phyloP scores from a whole-genome alignment of 2,888 invertebrate species.

The Liopterus haemorrhoidalis region DNA sequence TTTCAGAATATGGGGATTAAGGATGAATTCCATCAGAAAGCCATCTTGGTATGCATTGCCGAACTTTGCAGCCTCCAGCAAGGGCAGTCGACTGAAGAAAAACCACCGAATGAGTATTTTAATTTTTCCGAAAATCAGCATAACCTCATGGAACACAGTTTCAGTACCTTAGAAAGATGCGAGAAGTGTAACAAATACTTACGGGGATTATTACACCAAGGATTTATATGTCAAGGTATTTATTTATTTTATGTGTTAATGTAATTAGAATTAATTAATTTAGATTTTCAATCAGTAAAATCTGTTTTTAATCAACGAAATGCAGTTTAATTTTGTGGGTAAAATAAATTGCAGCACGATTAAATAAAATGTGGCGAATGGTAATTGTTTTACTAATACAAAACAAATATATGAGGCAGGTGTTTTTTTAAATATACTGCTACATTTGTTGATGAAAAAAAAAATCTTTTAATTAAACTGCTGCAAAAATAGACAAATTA shows the following conservation, averaged over 20 bases:
- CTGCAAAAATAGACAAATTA: no score
- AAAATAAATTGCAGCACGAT: no score
- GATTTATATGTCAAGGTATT: slow-evolving; percentile 62
- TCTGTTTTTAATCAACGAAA: background rate
- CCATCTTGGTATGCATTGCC: slow-evolving; percentile 61
- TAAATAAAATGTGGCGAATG: no score
- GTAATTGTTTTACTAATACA: no score
- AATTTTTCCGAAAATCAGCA: slow-evolving; percentile 37
- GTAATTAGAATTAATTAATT: slow-evolving; percentile 10
- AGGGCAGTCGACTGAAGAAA: slow-evolving; percentile 39
- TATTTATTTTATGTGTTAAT: slow-evolving; percentile 20
- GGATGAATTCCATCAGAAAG: slow-evolving; percentile 66
- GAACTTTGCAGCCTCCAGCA: slow-evolving; percentile 49
- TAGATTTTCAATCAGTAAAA: slow-evolving; percentile 9
- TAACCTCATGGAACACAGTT: slow-evolving; percentile 58
- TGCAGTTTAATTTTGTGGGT: background rate
- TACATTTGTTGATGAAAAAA: no score
- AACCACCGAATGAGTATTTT: slow-evolving; percentile 26
- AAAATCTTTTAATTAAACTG: no score
- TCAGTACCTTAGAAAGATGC: slow-evolving; percentile 62
- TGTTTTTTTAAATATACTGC: no score
- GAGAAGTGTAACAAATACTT: slow-evolving; percentile 68
- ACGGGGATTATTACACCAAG: slow-evolving; percentile 64
- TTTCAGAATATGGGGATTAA: slow-evolving; percentile 68
- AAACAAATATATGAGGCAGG: no score